These are phyloP conservation scores for Diphyllodes magnificus DNA, from an alignment of 2,113 vertebrate species.

Conservation along the genomic window DNA sequence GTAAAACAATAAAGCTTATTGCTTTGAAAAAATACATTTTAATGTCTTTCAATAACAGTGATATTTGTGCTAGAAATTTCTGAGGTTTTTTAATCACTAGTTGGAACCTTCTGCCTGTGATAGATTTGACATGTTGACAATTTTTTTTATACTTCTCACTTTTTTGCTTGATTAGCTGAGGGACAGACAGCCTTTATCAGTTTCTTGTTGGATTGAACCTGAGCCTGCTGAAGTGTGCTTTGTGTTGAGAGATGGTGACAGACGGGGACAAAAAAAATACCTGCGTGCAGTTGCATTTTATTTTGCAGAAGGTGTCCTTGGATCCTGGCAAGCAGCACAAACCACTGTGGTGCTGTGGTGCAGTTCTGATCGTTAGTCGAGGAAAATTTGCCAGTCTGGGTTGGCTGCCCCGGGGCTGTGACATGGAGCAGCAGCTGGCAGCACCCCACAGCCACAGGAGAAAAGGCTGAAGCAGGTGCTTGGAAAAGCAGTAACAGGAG, in stretches of 20 bases:
- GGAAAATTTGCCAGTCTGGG: neutral
- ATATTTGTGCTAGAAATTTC: neutral
- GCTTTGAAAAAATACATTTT: neutral
- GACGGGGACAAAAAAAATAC: neutral
- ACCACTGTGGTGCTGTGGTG: rapidly evolving
- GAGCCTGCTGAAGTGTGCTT: neutral
- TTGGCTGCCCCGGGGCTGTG: neutral
- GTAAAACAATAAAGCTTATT: neutral
- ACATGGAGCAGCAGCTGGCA: neutral
- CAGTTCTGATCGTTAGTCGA: neutral
- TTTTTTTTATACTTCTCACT: neutral
- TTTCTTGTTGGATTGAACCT: neutral
- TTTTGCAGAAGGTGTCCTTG: neutral
- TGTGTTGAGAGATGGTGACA: neutral
- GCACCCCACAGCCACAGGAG: neutral
- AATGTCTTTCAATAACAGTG: neutral
- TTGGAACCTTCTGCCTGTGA: neutral
- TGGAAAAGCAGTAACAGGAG: neutral
- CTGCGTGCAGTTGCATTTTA: neutral
- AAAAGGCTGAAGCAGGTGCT: neutral
- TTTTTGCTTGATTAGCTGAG: neutral
- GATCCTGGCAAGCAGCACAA: neutral
- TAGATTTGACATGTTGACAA: neutral
- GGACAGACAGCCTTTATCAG: neutral
- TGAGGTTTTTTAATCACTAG: neutral